Percentiles rank a stretch among this genome's conserved stretches.
Evolutionary conservation across 2,888 invertebrate genomes (phyloP).

Genomic region (Drosophila sordidapex): DNA sequence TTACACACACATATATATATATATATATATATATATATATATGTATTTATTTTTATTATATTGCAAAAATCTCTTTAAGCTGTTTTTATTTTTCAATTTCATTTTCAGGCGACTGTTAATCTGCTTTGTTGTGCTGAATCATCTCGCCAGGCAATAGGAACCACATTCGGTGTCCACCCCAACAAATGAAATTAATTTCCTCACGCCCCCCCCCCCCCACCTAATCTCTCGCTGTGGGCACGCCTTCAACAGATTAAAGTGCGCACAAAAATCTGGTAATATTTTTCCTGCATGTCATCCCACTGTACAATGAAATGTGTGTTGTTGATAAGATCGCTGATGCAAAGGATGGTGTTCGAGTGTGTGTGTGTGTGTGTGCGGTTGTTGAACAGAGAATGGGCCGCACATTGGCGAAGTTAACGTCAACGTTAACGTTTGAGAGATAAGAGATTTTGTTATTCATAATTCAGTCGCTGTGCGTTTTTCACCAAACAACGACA

Average conservation of each 20-base stretch:
- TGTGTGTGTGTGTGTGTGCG: not conserved
- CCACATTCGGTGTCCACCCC: constrained; percentile 9
- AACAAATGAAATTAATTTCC: constrained; percentile 48
- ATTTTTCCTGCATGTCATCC: constrained; percentile 53
- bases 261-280: constrained; percentile 15
- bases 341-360: not conserved
- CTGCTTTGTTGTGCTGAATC: constrained; percentile 31
- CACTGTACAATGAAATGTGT: constrained; percentile 9
- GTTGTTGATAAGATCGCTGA: constrained; percentile 56
- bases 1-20: not conserved
- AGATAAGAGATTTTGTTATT: constrained; percentile 64
- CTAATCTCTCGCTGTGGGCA: not conserved
- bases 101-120: not conserved
- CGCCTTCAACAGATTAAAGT: constrained; percentile 10
- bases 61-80: not conserved
- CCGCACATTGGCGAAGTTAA: constrained; percentile 5
- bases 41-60: not conserved
- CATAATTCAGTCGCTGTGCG: constrained; percentile 49
- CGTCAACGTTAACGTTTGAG: constrained; percentile 47
- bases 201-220: not conserved
- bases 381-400: constrained; percentile 9
- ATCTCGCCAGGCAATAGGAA: constrained; percentile 7
- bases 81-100: constrained; percentile 2
- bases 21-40: not conserved
- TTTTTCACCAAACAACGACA: constrained; percentile 36